Conservation (phyloP, 2,113 vertebrate species). For the Apteryx mantelli region DNA sequence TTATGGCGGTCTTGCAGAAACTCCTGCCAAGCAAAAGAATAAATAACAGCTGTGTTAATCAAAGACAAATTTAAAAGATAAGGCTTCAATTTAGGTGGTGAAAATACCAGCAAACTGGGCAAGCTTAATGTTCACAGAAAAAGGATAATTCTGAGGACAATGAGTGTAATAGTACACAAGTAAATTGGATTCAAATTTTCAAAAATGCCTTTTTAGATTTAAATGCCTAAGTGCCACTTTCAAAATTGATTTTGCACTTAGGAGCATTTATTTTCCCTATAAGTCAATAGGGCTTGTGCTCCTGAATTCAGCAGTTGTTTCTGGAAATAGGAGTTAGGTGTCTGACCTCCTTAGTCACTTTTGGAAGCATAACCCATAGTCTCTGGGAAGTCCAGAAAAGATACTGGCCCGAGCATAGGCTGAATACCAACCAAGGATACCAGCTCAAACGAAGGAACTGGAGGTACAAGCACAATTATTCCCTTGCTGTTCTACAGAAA, state of each 20-base stretch:
- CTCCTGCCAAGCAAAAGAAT: slow-evolving; percentile 18
- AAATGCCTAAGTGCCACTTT: not conserved
- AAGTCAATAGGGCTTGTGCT: not conserved
- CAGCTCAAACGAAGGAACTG: not conserved
- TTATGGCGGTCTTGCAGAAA: not conserved
- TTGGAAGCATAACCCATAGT: not conserved
- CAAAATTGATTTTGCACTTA: not conserved
- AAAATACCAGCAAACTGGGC: slow-evolving; percentile 32
- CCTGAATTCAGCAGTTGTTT: not conserved
- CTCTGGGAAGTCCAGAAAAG: not conserved
- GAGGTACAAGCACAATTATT: not conserved
- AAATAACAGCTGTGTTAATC: slow-evolving; percentile 41
- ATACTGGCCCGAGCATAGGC: not conserved
- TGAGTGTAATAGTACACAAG: not conserved
- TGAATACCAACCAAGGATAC: not conserved
- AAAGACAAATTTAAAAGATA: slow-evolving; percentile 54
- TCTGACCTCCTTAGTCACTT: not conserved
- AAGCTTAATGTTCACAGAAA: not conserved
- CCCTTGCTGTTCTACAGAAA: not conserved
- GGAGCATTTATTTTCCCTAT: not conserved
- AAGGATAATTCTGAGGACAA: not conserved
- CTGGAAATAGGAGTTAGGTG: not conserved
- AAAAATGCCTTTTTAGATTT: not conserved
- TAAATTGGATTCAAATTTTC: not conserved
- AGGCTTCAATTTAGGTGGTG: slow-evolving; percentile 26